Evolutionary conservation across 2,113 vertebrate species (phyloP).

Genomic region (Phyllostomus discolor): DNA sequence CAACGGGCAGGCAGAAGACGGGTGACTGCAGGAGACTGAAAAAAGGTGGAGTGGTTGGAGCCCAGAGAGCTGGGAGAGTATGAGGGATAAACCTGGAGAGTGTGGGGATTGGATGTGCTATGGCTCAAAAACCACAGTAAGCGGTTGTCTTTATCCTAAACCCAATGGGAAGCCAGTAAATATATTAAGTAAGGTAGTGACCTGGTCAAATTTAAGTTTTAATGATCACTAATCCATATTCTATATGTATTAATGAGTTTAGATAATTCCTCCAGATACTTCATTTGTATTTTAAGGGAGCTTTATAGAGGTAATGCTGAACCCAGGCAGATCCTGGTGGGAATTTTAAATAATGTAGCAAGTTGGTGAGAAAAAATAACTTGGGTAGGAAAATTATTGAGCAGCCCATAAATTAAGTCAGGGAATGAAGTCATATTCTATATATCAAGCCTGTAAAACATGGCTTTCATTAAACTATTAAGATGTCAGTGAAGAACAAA

Average conservation of each 20-base stretch:
- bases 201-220: conserved; percentile 46
- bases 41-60: background rate
- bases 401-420: conserved; percentile 28
- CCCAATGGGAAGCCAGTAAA: background rate
- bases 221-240: conserved; percentile 52
- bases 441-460: conserved; percentile 14
- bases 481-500: conserved; percentile 46
- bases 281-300: conserved; percentile 27
- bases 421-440: conserved; percentile 1
- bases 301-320: background rate
- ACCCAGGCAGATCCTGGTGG: background rate
- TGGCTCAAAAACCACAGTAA: background rate
- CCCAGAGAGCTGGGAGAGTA: accelerated
- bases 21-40: background rate
- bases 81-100: background rate
- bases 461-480: conserved; percentile 32
- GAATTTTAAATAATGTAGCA: conserved; percentile 46
- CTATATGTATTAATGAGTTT: conserved; percentile 50
- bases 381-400: conserved; percentile 20
- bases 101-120: background rate
- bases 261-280: background rate
- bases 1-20: background rate
- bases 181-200: conserved; percentile 20
- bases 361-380: conserved; percentile 18
- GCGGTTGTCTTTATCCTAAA: conserved; percentile 29